Base-by-base conservation (phyloP, 2,797 vertebrate genomes). In the Trachurus trachurus region DNA sequence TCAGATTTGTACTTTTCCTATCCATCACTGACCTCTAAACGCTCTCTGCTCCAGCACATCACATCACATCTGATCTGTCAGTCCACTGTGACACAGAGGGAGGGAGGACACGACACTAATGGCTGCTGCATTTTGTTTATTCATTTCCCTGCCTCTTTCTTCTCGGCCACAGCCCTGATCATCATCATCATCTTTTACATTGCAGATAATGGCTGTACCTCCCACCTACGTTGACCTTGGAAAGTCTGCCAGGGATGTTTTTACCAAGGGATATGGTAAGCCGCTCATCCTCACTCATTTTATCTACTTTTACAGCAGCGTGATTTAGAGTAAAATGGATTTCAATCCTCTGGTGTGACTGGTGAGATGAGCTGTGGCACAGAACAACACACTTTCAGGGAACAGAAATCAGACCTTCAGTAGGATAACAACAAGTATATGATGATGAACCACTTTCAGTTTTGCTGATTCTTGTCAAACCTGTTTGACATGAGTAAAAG, bases 201-300 rank as follows among this genome's bases (percentile, higher is more conserved):
- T 76, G 66, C 92, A 97, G 97, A 97, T 93, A 91, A 99, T 99
- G 98, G 96, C 97, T 57, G 95, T 97, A 90, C 98, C 98, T 91
- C 98, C 98, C 80, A 96, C 96, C 42, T 99, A 99, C 15, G 87
- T 92, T 63, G 98, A 99, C 90, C 95, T 99, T 87, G 98, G 98
- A 92, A 99, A 99, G 90, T 95, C 98, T 44, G 97, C 98, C 93
- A 96, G 95, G 92, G 98, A 99, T 84, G 94, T 99, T 88, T 99
- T 99, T 92, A 98, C 97, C 84, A 99, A 97, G 87, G 98, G 98
- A 92, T 99, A 98, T 5, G 98, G 98, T 99, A 93, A 97, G 17
- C 16, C 45, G 61, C 1, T 53, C 19, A 26, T 1, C 54, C 40
- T 37, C 37, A 40, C 7, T 57, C 11, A 7, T 69, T 62, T 74